Evolutionary conservation across 1,140 invertebrate species (phyloP), one percentile per base, ranked within the genome.

Genomic region (Manduca sexta): DNA sequence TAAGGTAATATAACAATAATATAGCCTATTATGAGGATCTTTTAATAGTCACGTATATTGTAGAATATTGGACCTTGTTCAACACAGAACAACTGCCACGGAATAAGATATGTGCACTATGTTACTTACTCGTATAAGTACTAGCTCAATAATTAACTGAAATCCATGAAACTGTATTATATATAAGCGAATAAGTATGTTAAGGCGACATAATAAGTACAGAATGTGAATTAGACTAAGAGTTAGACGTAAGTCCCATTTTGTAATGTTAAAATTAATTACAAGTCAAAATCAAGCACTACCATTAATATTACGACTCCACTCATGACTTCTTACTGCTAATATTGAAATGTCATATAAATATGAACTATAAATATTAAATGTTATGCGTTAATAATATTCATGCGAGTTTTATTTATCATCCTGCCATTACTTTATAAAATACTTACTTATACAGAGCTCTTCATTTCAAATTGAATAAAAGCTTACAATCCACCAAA

Each of bases 341-440:
- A 84, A 80, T 74, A 84, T 83, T 86, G 79, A 80, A 85, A 84
- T 86, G 84, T 87, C 86, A 75, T 84, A 84, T 87, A 87, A 81
- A 84, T 80, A 86, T 84, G 76, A 86, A 84, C 82, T 86, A 87
- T 81, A 84, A 87, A 86, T 86, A 87, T 86, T 87, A 86, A 87
- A 87, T 87, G 85, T 87, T 87, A 87, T 86, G 85, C 85, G 85
- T 87, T 87, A 87, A 87, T 87, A 82, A 87, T 86, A 87, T 59
- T 51, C 8, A 45, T 21, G 30, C 39, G 52, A 31, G 68, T 81
- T 81, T 86, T 57, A 76, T 82, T 78, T 67, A 29, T 6, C 10
- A 29, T 30, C 10, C 10, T 26, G 10, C 18, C 16, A 11, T 41
- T n/a, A n/a, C n/a, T n/a, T n/a, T 35, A n/a, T 3, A 35, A 14